A percentile compares a stretch with the other conserved stretches of the same genome.
These are phyloP conservation scores for Eurystomus glaucurus DNA, from an alignment of 2,797 vertebrate species.

Conservation along the genomic window DNA sequence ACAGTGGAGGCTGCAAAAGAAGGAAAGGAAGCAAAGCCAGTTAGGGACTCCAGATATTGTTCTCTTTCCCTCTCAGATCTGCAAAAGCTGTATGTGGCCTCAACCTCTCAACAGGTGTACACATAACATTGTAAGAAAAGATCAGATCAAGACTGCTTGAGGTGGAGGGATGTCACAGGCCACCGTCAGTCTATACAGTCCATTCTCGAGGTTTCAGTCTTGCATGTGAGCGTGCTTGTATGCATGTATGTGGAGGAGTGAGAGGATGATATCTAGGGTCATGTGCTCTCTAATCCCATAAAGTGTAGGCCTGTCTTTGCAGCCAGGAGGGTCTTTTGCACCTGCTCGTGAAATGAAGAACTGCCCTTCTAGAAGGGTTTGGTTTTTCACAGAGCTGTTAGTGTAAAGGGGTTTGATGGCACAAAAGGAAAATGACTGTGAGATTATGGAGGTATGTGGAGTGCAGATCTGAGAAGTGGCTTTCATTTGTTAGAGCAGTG, in stretches of 20 bases:
- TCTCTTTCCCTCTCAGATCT: not conserved
- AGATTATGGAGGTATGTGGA: not conserved
- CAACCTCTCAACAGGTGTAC: fast-evolving
- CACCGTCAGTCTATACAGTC: not conserved
- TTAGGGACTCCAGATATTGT: not conserved
- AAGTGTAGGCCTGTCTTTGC: not conserved
- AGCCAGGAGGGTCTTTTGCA: not conserved
- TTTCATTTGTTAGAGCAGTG: not conserved
- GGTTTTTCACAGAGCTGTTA: not conserved
- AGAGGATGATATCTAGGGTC: not conserved
- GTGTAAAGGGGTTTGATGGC: not conserved
- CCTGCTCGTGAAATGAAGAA: not conserved
- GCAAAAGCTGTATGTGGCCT: not conserved
- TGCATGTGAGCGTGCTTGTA: not conserved
- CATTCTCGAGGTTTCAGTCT: not conserved
- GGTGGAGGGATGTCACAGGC: not conserved
- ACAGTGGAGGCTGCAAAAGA: not conserved
- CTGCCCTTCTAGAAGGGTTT: not conserved
- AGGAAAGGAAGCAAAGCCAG: not conserved
- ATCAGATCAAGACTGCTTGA: not conserved
- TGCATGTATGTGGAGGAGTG: fast-evolving
- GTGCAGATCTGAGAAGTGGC: not conserved
- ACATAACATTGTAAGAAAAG: not conserved
- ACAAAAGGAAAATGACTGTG: not conserved
- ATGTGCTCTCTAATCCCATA: fast-evolving